These are phyloP conservation scores for Axis porcinus DNA, from an alignment of 2,113 vertebrate species.

Conservation along the genomic window DNA sequence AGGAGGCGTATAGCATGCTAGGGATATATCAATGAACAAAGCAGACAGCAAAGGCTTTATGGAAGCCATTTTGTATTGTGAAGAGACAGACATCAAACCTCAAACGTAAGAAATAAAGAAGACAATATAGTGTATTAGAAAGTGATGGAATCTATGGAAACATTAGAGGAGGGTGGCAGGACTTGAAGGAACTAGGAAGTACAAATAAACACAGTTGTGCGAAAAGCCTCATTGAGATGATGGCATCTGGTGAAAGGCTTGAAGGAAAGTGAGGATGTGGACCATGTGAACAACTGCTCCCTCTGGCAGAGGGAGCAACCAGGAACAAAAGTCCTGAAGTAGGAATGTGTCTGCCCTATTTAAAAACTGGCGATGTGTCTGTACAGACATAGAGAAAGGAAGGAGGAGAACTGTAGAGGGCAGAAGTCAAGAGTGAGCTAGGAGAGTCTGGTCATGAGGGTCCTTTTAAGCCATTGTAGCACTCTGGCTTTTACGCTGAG, in stretches of 20 bases:
- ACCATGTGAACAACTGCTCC: too few relatives aligned
- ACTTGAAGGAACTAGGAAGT: background rate
- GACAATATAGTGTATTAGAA: background rate
- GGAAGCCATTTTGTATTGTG: background rate
- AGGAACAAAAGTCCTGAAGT: background rate
- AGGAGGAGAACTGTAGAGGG: background rate
- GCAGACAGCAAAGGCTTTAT: background rate
- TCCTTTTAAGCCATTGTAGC: background rate
- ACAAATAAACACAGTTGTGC: background rate
- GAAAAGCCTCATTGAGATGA: background rate
- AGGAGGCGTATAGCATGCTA: background rate
- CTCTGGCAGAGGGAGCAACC: background rate
- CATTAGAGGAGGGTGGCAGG: too few relatives aligned
- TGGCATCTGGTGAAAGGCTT: background rate
- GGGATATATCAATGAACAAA: background rate
- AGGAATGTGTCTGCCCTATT: background rate
- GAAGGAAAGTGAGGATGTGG: background rate
- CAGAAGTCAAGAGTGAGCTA: too few relatives aligned
- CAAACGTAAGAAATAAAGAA: background rate
- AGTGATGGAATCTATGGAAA: background rate
- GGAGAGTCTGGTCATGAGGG: background rate
- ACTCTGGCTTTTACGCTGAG: background rate
- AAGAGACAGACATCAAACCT: background rate
- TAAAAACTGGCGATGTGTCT: background rate
- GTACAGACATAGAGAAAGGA: background rate